Base-by-base conservation (phyloP, 1,140 invertebrate genomes). In the Euura saliciscinereae region DNA sequence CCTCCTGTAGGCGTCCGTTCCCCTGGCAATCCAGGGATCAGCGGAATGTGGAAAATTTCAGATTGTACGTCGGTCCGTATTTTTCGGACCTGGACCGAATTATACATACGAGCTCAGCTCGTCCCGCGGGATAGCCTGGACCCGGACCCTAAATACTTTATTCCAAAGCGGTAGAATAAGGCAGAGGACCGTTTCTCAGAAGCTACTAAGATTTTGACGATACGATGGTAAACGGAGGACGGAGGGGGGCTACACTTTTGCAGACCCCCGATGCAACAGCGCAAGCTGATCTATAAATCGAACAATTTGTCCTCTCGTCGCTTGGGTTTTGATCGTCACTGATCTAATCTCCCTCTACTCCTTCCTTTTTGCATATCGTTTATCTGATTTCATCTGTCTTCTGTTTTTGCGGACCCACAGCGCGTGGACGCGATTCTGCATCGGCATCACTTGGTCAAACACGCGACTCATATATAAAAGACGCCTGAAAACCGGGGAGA, bases 301-400 rank as follows among this genome's bases (percentile, higher is more conserved):
- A 82, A 79, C 83, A 86, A 86, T 86, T 86, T 86, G 85, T 86
- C 84, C 75, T 72, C 68, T 74, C 67, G 80, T 83, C 83, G 76
- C 71, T 71, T 75, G 78, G 78, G 79, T 86, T 85, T 86, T 86
- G 80, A 86, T 86, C 85, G 83, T 59, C 51, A 59, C 51, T 59
- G 51, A 59, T 59, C 51, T 59, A 59, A 59, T 59, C 51, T 59
- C 51, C 13, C 6, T n/a, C 13, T 59, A 59, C 8, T 59, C 51
- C 51, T 59, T n/a, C 3, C 51, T 59, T 59, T 59, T 59, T 59
- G 51, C 51, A 59, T 59, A 59, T 59, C 8, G 8, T 59, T 59
- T 59, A 59, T 59, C 51, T 59, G 51, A 59, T 59, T 59, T 59
- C 51, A 59, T 59, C 51, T 59, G 51, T 59, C 51, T 59, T 59